These are phyloP conservation scores for Eupithecia pulchellata DNA, from an alignment of 2,888 invertebrate genomes.

Conservation along the genomic window DNA sequence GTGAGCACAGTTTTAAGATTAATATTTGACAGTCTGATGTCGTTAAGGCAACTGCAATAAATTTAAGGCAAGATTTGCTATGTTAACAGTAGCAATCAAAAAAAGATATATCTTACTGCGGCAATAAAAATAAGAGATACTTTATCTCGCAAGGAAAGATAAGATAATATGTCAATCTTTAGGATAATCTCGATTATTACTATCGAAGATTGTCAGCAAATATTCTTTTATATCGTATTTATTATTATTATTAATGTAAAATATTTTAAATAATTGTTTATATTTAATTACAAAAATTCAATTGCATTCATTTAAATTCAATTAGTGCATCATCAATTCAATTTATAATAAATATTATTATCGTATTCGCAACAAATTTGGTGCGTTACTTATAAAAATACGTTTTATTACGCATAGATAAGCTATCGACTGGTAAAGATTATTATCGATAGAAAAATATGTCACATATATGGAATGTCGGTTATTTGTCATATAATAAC, in stretches of 20 bases:
- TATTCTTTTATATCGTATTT: background rate
- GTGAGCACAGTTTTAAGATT: background rate
- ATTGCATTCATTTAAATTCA: constrained; percentile 17
- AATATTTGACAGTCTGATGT: background rate
- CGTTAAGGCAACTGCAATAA: no score
- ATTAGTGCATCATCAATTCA: constrained; percentile 17
- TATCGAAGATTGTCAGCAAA: background rate
- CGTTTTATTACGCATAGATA: background rate
- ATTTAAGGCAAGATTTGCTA: background rate
- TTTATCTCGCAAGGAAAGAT: background rate
- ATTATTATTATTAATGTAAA: background rate
- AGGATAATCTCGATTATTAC: background rate
- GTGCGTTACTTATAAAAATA: background rate
- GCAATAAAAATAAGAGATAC: background rate
- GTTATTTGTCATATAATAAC: constrained; percentile 37
- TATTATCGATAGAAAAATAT: constrained; percentile 24
- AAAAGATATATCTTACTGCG: background rate
- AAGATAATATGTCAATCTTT: background rate
- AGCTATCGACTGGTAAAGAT: background rate
- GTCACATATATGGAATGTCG: constrained; percentile 28
- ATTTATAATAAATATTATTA: constrained; percentile 8
- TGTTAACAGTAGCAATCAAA: background rate
- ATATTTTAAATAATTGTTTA: background rate
- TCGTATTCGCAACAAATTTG: background rate
- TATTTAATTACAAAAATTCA: constrained; percentile 10